Base-by-base conservation (phyloP, 2,888 invertebrate genomes). In the Rhaphigaster nebulosa region DNA sequence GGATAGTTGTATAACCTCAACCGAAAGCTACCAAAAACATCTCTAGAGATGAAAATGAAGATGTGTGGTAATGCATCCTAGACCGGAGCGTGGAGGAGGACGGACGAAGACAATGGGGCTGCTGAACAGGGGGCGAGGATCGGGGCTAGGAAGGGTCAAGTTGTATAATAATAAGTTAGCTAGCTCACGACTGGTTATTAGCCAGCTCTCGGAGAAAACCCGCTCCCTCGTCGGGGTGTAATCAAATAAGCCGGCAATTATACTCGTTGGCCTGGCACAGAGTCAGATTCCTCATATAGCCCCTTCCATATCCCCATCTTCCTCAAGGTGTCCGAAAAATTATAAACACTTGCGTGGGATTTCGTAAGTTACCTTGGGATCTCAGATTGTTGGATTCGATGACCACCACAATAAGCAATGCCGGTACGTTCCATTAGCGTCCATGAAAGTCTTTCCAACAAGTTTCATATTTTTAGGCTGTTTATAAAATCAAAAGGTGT, bases 151-250 rank as follows among this genome's bases (percentile, higher is more conserved):
- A 65, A 88, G 88, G 88, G 89, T 89, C 89, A 89, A 89, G 52
- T 54, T 84, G 76, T 88, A 52, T 84, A 90, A 90, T 90, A 90
- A 90, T 84, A 56, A 84, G 84, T 90, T 80, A 84, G 90, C 29
- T 34, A 38, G 41, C 90, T 90, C 90, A 90, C 90, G 90, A 90
- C 90, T 56, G 90, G 84, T 90, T 90, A 90, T 90, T 90, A 90
- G 84, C 87, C 52, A 56, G 90, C 84, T 34, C 89, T 50, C 65
- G 65, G 80, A 70, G 65, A 80, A 80, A 65, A 41, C 89, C 65
- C 54, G 65, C 80, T 52, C 89, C 89, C 89, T 45, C 45, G 84
- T 45, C 70, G 70, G 70, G n/a, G 89, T 89, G 89, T 89, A 89
- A 89, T 89, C 89, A 89, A 89, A 89, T 89, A 89, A 80, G 89